phyloP scores from a whole-genome alignment of 1,140 invertebrate species.

The Cydia pomonella region DNA sequence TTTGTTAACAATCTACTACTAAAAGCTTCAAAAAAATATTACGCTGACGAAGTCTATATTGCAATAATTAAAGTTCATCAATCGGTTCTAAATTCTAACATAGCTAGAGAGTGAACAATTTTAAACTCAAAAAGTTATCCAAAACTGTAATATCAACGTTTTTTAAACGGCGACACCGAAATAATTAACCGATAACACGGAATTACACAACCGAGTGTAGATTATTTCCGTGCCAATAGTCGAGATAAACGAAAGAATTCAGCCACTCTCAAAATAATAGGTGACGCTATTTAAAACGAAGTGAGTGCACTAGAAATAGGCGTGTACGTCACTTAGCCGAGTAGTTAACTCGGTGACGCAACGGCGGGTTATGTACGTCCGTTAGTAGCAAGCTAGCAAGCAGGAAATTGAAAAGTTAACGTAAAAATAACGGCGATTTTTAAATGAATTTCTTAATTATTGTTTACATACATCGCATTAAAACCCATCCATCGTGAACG shows the following conservation, averaged over 20 bases:
- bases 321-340: constrained; percentile 55
- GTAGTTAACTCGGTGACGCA: constrained; percentile 50
- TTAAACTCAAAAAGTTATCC: too few species aligned
- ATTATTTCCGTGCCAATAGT: constrained; percentile 45
- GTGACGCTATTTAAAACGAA: constrained; percentile 66
- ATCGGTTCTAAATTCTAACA: too few species aligned
- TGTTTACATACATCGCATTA: too few species aligned
- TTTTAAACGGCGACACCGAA: neutral
- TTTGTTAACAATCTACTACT: too few species aligned
- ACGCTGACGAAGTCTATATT: too few species aligned
- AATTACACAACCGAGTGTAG: constrained; percentile 10
- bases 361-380: constrained; percentile 3
- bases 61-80: too few species aligned
- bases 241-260: constrained; percentile 49
- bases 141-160: too few species aligned
- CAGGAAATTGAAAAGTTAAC: neutral
- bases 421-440: neutral
- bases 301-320: constrained; percentile 62
- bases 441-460: neutral
- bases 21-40: too few species aligned
- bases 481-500: too few species aligned
- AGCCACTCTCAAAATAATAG: constrained; percentile 64
- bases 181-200: neutral
- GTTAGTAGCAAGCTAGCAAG: constrained; percentile 14
- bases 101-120: too few species aligned